Percentiles rank a stretch among this genome's conserved stretches.
Evolutionary conservation across 2,888 invertebrate species (phyloP).

Genomic region (Glaucopsyche alexis): DNA sequence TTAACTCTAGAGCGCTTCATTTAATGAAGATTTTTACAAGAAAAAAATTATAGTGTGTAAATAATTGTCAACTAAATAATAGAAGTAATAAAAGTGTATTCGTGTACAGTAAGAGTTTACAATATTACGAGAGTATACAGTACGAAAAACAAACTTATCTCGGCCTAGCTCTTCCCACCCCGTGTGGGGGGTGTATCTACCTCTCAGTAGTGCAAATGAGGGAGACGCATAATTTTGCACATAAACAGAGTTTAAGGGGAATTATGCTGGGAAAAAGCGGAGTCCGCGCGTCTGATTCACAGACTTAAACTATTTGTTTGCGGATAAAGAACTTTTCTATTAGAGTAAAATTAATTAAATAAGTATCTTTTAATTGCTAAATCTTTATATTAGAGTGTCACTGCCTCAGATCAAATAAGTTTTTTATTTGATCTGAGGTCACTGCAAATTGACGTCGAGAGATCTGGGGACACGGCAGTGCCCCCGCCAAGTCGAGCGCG

Average conservation of each 20-base stretch:
- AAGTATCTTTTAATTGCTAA: not conserved
- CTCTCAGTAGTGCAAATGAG: slow-evolving; percentile 23
- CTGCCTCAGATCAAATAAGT: no score
- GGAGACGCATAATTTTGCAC: slow-evolving; percentile 25
- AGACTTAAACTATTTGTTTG: not conserved
- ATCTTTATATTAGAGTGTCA: not conserved
- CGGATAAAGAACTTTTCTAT: no score
- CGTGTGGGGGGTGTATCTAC: no score
- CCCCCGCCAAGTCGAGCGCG: no score
- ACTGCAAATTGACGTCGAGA: no score
- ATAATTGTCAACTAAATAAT: not conserved
- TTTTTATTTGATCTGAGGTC: no score
- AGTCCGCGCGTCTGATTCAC: not conserved
- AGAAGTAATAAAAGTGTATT: not conserved
- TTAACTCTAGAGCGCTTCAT: no score
- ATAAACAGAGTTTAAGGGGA: not conserved
- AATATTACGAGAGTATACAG: slow-evolving; percentile 1
- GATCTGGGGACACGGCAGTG: no score
- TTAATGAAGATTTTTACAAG: no score
- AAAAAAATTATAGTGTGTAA: no score
- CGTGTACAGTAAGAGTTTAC: not conserved
- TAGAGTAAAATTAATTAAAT: no score
- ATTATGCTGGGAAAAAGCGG: not conserved
- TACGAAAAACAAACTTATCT: not conserved
- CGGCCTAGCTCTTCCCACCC: not conserved